Percentiles rank a stretch among this genome's conserved stretches.
phyloP scores from a whole-genome alignment of 2,888 invertebrate genomes.

The Drosophila phalerata region DNA sequence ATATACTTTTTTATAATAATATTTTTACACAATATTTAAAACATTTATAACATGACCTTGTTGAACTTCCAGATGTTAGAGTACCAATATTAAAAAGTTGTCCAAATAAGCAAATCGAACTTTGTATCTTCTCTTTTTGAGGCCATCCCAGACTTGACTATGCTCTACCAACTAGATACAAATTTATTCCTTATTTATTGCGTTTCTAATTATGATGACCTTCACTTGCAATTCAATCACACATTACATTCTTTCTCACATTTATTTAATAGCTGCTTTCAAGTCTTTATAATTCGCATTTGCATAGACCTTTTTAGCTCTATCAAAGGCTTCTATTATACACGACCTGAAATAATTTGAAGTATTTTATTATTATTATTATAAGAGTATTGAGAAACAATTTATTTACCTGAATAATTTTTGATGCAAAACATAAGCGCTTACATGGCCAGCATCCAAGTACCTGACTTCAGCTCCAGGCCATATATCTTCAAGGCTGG shows the following conservation, averaged over 20 bases:
- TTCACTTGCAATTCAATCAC: neutral
- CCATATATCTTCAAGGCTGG: constrained; percentile 95
- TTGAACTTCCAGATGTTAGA: constrained; percentile 18
- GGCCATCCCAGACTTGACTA: constrained; percentile 8
- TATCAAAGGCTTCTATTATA: constrained; percentile 91
- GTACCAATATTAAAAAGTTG: constrained; percentile 15
- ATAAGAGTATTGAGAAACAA: neutral
- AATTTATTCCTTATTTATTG: neutral
- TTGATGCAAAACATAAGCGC: constrained; percentile 94
- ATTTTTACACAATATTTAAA: constrained; percentile 22
- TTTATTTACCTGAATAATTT: constrained; percentile 92
- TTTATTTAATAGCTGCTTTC: constrained; percentile 72
- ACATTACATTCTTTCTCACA: constrained; percentile 44
- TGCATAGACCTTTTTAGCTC: constrained; percentile 87
- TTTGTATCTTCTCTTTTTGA: neutral
- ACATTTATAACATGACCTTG: constrained; percentile 17
- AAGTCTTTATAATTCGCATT: constrained; percentile 80
- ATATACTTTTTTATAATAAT: constrained; percentile 11
- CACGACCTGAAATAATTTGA: constrained; percentile 87
- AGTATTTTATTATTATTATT: neutral
- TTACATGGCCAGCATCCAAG: constrained; percentile 95
- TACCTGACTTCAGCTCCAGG: constrained; percentile 95
- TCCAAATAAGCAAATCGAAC: constrained; percentile 19
- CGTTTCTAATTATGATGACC: neutral
- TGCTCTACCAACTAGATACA: constrained; percentile 2